These are phyloP conservation scores for Calcarius lapponicus DNA, from an alignment of 2,797 vertebrate species.

Conservation along the genomic window DNA sequence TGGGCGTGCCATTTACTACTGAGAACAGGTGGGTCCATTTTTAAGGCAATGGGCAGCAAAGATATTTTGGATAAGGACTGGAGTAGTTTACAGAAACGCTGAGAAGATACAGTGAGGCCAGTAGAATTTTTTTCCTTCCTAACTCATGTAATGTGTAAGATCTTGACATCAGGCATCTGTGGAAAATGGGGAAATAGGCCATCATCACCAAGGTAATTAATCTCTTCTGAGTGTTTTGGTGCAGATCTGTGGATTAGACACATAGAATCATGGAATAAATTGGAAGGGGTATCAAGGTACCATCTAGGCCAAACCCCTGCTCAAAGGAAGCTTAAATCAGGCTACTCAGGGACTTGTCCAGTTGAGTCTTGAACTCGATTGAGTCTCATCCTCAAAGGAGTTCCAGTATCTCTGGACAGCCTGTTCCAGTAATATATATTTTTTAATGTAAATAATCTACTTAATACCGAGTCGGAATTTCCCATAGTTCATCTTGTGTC, in stretches of 20 bases:
- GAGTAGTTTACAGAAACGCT: background rate
- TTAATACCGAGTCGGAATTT: background rate
- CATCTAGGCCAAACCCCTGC: background rate
- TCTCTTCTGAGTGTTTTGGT: background rate
- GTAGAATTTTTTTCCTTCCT: background rate
- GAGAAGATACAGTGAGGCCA: background rate
- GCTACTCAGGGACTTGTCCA: background rate
- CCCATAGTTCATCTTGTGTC: background rate
- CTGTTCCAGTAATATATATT: accelerated
- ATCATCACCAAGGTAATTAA: background rate
- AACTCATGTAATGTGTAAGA: background rate
- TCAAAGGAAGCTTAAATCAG: background rate
- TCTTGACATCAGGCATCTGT: background rate
- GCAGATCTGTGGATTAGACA: background rate
- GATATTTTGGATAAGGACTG: background rate
- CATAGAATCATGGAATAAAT: background rate
- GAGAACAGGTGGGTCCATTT: background rate
- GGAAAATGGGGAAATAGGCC: background rate
- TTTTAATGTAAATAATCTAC: background rate
- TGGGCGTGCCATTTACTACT: background rate
- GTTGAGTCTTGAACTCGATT: background rate
- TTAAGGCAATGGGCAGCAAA: background rate
- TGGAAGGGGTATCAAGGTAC: background rate
- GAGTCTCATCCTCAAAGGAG: background rate
- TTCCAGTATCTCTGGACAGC: background rate